Conservation (phyloP, 1,140 invertebrate species). For the silkworm (Bombyx mori) region DNA sequence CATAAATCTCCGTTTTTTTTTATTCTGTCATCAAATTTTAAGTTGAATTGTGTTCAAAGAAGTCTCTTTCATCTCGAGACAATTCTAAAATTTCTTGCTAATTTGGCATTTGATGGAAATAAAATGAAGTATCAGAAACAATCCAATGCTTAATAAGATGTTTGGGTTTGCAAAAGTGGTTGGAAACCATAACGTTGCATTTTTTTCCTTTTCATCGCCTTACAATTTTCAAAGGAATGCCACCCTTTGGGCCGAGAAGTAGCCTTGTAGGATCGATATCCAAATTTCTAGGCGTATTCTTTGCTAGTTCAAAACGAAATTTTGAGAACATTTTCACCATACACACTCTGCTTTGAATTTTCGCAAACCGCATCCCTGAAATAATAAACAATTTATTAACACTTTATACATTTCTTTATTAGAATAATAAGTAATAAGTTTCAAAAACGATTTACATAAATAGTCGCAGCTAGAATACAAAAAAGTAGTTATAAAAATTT, state of each 20-base stretch:
- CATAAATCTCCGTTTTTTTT: too few species aligned
- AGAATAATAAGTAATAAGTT: not conserved
- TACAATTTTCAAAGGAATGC: constrained; percentile 19
- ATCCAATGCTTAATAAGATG: too few species aligned
- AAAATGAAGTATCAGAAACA: too few species aligned
- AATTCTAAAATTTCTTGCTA: too few species aligned
- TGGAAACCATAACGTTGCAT: too few species aligned
- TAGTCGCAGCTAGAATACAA: too few species aligned
- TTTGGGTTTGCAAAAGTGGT: too few species aligned
- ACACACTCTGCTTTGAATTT: constrained; percentile 18
- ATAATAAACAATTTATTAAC: constrained; percentile 6
- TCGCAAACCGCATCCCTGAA: constrained; percentile 29
- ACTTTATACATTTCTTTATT: not conserved
- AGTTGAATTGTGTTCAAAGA: too few species aligned
- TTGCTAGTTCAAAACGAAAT: constrained; percentile 16
- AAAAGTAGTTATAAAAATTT: too few species aligned
- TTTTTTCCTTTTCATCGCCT: constrained; percentile 4
- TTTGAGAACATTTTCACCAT: constrained; percentile 17
- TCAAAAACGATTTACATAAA: not conserved
- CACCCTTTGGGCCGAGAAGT: constrained; percentile 11
- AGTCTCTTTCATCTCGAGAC: too few species aligned
- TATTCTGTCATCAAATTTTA: too few species aligned
- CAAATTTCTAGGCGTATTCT: constrained; percentile 10
- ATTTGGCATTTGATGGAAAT: too few species aligned
- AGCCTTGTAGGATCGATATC: constrained; percentile 10